Evolutionary conservation across 1,140 invertebrate genomes (phyloP).

Genomic region (Himalopsyche phryganea): DNA sequence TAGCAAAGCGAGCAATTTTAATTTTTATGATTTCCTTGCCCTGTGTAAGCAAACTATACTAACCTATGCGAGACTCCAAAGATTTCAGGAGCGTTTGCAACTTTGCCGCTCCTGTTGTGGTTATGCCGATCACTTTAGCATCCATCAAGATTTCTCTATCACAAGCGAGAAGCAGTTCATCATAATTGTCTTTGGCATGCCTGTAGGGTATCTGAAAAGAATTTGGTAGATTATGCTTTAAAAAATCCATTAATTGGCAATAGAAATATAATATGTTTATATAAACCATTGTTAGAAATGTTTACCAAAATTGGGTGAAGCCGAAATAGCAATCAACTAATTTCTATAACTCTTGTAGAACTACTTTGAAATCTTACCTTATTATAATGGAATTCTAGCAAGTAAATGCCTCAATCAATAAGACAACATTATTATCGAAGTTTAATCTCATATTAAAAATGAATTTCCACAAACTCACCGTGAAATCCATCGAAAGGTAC

Average conservation of each 20-base stretch:
- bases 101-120: constrained; percentile 72
- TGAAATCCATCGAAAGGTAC: no score
- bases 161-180: background rate
- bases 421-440: no score
- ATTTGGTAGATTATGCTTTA: no score
- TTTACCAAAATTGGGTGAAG: background rate
- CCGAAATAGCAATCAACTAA: background rate
- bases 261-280: background rate
- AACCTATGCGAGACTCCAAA: constrained; percentile 61
- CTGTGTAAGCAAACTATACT: no score
- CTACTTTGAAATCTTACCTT: no score
- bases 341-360: background rate
- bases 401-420: background rate
- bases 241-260: background rate
- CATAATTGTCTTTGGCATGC: background rate
- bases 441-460: no score
- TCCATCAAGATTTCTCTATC: constrained; percentile 42
- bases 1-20: no score
- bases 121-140: constrained; percentile 65
- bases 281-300: background rate
- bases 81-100: constrained; percentile 58
- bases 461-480: no score
- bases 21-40: no score
- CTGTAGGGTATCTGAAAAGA: constrained; percentile 6
- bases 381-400: no score